Conservation (phyloP, 2,797 vertebrate genomes). For the Lutra lutra region DNA sequence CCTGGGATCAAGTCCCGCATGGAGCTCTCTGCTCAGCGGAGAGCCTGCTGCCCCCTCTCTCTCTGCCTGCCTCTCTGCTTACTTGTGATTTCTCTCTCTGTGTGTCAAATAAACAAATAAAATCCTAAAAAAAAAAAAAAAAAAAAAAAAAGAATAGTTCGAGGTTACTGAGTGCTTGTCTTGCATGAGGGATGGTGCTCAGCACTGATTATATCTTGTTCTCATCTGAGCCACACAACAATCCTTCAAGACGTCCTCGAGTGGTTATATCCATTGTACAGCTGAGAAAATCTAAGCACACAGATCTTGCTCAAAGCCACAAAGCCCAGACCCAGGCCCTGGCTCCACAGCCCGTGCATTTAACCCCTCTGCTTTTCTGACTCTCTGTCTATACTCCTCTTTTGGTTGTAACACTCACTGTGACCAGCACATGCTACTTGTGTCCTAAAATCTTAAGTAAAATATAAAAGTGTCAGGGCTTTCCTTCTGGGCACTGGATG, state of each 20-base stretch:
- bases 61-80: too few relatives aligned
- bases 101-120: too few relatives aligned
- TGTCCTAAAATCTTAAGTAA: background rate
- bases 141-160: background rate
- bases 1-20: too few relatives aligned
- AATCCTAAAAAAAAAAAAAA: too few relatives aligned
- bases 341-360: background rate
- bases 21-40: too few relatives aligned
- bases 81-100: too few relatives aligned
- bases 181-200: background rate
- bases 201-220: background rate
- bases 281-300: background rate
- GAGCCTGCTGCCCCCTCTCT: too few relatives aligned
- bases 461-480: background rate
- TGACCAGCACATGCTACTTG: background rate
- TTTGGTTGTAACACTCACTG: background rate
- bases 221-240: background rate
- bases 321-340: background rate
- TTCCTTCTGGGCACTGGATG: background rate
- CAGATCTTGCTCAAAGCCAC: background rate
- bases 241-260: background rate
- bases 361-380: background rate
- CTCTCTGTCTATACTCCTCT: background rate
- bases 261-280: background rate
- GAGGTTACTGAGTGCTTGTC: accelerated